These are phyloP conservation scores for Limenitis camilla DNA, from an alignment of 2,888 invertebrate species.

Conservation along the genomic window DNA sequence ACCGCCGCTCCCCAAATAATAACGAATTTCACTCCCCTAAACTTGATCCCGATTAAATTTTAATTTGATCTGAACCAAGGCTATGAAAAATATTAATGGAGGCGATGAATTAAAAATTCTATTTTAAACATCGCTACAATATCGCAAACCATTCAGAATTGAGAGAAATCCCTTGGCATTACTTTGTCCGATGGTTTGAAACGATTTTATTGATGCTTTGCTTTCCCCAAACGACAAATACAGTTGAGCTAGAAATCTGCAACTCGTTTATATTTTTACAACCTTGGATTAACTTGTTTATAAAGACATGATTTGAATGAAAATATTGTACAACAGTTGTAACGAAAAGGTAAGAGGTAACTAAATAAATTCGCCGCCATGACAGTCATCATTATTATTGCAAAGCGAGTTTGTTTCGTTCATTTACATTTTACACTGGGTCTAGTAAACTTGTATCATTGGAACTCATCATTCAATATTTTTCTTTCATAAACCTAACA, in stretches of 20 bases:
- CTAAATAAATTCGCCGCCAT: too few species aligned
- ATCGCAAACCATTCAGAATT: background rate
- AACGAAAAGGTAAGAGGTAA: too few species aligned
- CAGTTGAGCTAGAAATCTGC: background rate
- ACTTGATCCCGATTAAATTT: constrained; percentile 41
- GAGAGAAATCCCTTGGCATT: background rate
- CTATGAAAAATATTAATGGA: constrained; percentile 29
- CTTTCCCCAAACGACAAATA: background rate
- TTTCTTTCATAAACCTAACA: too few species aligned
- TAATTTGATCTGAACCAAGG: constrained; percentile 47
- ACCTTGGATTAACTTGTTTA: too few species aligned
- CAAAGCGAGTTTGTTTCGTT: too few species aligned
- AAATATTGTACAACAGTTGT: too few species aligned
- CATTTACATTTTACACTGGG: too few species aligned
- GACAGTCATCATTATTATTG: too few species aligned
- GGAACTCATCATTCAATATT: too few species aligned
- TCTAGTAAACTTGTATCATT: too few species aligned
- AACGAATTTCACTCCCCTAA: constrained; percentile 28
- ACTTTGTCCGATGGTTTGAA: background rate
- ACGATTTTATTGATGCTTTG: constrained; percentile 5
- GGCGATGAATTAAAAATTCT: constrained; percentile 31
- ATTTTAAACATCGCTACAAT: constrained; percentile 3
- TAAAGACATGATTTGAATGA: too few species aligned
- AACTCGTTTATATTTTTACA: background rate
- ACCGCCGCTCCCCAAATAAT: background rate